Evolutionary conservation across 2,888 invertebrate species (phyloP), one percentile per base, ranked within the genome.

Genomic region (Pollenia amentaria): DNA sequence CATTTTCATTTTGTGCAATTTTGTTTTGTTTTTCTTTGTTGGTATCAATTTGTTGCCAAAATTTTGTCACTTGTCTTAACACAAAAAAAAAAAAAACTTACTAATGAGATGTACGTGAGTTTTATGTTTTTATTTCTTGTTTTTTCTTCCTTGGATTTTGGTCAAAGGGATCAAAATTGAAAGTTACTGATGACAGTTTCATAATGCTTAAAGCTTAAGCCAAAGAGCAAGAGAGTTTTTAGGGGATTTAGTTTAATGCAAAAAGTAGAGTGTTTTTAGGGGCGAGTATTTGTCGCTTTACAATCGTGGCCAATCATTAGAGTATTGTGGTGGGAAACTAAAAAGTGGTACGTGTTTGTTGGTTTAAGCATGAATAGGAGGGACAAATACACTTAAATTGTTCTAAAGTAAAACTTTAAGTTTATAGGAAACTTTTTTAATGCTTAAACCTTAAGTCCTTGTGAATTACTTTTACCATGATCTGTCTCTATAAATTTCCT

Each of bases 41-140:
- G n/a, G 51, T 21, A 67, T 51, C 51, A 51, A 78, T 38, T 60
- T 75, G 29, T 51, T 72, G 79, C 53, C 53, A 80, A 75, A 29
- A 82, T 64, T 70, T 83, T 60, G 78, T 16, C 77, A 84, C 78
- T 78, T 84, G 64, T 55, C 38, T 65, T 46, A 53, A 40, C 48
- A 62, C 60, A 60, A 42, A 82, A 78, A 57, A 42, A 82, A 78
- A 57, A 42, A 60, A 57, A 46, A 44, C 18, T 62, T 87, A 55
- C 87, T 87, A 87, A 87, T 84, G 87, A 87, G 79, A 12, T 76
- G 79, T 69, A 87, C 84, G 87, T 87, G 87, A 75, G 57, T 78
- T 72, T 62, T 18, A 53, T 84, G n/a, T n/a, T 55, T 6, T 62
- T 69, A 46, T 79, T 82, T 62, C 46, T 8, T 57, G 18, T 51